Percentiles rank a stretch among this genome's conserved stretches.
These are phyloP conservation scores for Phodopus roborovskii DNA, from an alignment of 2,113 vertebrate genomes.

Conservation along the genomic window DNA sequence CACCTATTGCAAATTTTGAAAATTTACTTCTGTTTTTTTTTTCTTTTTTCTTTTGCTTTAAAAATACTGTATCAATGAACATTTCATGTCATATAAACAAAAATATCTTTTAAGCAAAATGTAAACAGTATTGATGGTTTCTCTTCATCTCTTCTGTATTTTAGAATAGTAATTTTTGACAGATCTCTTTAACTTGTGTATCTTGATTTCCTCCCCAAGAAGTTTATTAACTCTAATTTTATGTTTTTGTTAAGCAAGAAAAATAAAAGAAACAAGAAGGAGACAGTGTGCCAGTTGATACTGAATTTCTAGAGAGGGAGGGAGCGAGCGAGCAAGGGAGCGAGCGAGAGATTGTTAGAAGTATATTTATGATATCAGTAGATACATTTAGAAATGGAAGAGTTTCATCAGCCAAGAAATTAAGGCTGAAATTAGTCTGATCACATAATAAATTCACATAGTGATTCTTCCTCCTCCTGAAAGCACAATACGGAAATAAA, in stretches of 20 bases:
- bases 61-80: background rate
- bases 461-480: background rate
- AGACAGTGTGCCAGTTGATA: background rate
- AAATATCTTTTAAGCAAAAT: slow-evolving; percentile 5
- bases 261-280: background rate
- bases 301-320: background rate
- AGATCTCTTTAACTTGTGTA: background rate
- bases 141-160: background rate
- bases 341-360: background rate
- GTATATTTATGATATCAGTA: background rate
- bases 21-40: background rate
- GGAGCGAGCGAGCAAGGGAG: fast-evolving
- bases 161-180: background rate
- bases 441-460: slow-evolving; percentile 35
- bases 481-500: background rate
- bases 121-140: background rate
- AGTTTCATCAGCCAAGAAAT: background rate
- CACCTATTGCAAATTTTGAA: background rate
- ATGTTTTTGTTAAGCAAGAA: background rate
- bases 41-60: background rate
- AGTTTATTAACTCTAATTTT: background rate
- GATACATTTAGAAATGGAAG: background rate
- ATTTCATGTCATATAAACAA: background rate
- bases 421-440: slow-evolving; percentile 24
- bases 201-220: background rate